Base-by-base conservation (phyloP, 2,797 vertebrate species). In the Carduelis carduelis region DNA sequence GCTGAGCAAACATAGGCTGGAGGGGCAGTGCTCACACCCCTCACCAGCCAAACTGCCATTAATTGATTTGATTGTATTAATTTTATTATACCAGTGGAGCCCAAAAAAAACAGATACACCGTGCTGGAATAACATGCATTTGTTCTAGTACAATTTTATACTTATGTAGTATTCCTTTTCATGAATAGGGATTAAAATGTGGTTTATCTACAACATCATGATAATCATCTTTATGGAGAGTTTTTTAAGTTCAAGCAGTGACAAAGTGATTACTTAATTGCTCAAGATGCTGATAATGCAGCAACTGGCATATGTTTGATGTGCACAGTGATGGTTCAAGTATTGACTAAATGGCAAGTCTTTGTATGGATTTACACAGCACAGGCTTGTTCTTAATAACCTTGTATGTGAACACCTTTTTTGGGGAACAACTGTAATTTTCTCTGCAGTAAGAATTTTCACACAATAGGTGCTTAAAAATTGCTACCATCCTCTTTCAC, bases 201-300 rank as follows among this genome's bases (percentile, higher is more conserved):
- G 43, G 28, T 70, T 90, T 89, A 66, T 79, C 55, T 95, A 69
- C 47, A 89, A 47, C 26, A 35, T 14, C 55, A 84, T 34, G 21
- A 72, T 65, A 79, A 63, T 82, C 1, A 1, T 50, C 35, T 92
- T 76, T 55, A 82, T 37, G 30, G 23, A 64, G 27, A 90, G 4
- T 43, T 90, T 91, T 78, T 88, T 50, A 81, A 83, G 79, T n/a
- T 72, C 9, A 57, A 53, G 66, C 55, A 84, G 55, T 57, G 77
- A 81, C 9, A 8, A 96, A 90, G 43, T 41, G 80, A 87, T 87
- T 95, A 65, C 24, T 65, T 78, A 90, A 90, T 81, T 92, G 87
- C 47, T 79, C 4, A 14, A 52, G 63, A 56, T 70, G 64, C 81
- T 92, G 87, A 75, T 70, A 94, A 82, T 55, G 59, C 59, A 93